phyloP scores from a whole-genome alignment of 2,113 vertebrate species.

The Antennarius striatus region DNA sequence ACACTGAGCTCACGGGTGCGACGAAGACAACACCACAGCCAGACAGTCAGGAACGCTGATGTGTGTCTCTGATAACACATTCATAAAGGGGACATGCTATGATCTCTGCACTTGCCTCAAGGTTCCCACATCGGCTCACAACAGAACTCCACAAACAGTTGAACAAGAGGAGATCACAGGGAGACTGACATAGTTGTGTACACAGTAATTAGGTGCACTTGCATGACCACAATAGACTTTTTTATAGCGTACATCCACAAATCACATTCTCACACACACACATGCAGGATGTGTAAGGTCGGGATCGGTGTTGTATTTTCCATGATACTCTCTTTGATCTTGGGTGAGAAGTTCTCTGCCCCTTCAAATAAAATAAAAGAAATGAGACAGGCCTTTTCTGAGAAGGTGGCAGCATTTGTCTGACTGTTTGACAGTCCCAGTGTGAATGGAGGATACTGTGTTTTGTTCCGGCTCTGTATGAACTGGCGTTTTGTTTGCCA shows the following conservation, averaged over 20 bases:
- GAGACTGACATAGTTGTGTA: slow-evolving; percentile 70
- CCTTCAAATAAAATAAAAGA: slow-evolving; percentile 15
- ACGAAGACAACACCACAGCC: slow-evolving; percentile 40
- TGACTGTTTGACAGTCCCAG: slow-evolving; percentile 64
- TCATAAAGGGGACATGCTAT: slow-evolving; percentile 11
- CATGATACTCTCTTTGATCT: slow-evolving; percentile 72
- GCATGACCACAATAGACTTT: slow-evolving; percentile 71
- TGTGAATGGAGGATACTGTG: slow-evolving; percentile 64
- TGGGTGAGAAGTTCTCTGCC: slow-evolving; percentile 65
- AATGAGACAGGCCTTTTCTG: slow-evolving; percentile 20
- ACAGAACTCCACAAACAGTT: slow-evolving; percentile 60
- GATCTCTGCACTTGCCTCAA: slow-evolving; percentile 34
- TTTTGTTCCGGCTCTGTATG: slow-evolving; percentile 66
- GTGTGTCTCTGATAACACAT: slow-evolving; percentile 55
- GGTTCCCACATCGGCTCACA: slow-evolving; percentile 67
- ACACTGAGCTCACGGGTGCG: slow-evolving; percentile 46
- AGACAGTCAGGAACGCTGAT: slow-evolving; percentile 61
- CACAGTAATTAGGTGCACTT: slow-evolving; percentile 77
- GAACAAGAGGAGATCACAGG: slow-evolving; percentile 66
- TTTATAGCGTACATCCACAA: slow-evolving; percentile 57
- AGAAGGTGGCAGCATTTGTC: slow-evolving; percentile 7
- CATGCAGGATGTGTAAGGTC: slow-evolving; percentile 34
- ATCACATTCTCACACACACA: slow-evolving; percentile 25
- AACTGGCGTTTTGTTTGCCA: slow-evolving; percentile 67
- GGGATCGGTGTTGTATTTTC: slow-evolving; percentile 71